Percentiles rank a stretch among this genome's conserved stretches.
Conservation (phyloP, 2,797 vertebrate genomes). For the Coregonus suidteri region DNA sequence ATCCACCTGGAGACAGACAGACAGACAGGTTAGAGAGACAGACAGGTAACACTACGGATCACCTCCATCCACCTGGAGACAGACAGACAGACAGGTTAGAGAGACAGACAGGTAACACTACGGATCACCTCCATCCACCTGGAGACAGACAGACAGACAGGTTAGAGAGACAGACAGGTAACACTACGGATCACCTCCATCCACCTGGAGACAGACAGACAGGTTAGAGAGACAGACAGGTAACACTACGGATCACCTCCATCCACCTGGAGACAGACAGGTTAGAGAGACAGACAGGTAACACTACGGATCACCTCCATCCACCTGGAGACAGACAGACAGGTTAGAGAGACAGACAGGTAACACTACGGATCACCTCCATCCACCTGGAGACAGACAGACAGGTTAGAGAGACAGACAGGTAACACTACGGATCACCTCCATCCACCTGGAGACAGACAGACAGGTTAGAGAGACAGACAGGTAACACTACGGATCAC, state of each 20-base stretch:
- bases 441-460: constrained; percentile 88
- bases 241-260: background rate
- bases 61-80: constrained; percentile 73
- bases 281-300: constrained; percentile 69
- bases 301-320: constrained; percentile 98
- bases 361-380: constrained; percentile 85
- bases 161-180: background rate
- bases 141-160: too few relatives aligned
- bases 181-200: too few relatives aligned
- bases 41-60: constrained; percentile 79
- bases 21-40: too few relatives aligned
- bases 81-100: too few relatives aligned
- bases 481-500: too few relatives aligned
- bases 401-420: background rate
- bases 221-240: too few relatives aligned
- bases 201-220: too few relatives aligned
- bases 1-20: constrained; percentile 84
- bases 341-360: background rate
- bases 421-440: constrained; percentile 87
- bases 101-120: too few relatives aligned
- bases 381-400: constrained; percentile 56
- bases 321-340: constrained; percentile 77
- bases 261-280: too few relatives aligned
- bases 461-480: too few relatives aligned
- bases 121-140: too few relatives aligned